Conservation (phyloP, 2,113 vertebrate species). For the Pelmatolapia mariae region DNA sequence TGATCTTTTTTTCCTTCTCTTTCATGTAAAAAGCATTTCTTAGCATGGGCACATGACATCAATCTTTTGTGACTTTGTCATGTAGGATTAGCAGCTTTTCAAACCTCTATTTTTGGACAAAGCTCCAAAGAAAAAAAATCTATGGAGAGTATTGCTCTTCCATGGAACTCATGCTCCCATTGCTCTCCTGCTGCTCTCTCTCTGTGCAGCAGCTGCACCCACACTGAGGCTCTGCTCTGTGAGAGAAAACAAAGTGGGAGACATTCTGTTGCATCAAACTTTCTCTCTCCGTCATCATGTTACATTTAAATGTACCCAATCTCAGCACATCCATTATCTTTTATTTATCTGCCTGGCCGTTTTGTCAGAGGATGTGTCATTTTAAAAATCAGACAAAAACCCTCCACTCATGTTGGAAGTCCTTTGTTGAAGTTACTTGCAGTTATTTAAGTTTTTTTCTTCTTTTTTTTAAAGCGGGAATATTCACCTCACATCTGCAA, state of each 20-base stretch:
- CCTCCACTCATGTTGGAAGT: background rate
- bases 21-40: background rate
- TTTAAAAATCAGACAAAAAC: background rate
- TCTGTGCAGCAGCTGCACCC: background rate
- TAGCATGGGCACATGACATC: background rate
- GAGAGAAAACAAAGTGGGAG: background rate
- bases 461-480: rapidly evolving
- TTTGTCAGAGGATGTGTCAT: background rate
- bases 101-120: background rate
- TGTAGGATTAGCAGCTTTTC: background rate
- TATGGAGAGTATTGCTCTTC: background rate
- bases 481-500: background rate
- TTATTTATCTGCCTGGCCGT: background rate
- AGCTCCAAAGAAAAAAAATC: background rate
- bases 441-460: background rate
- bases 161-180: background rate
- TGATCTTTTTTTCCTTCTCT: background rate
- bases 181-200: background rate
- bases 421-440: background rate
- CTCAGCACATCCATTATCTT: background rate
- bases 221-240: background rate
- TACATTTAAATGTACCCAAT: background rate
- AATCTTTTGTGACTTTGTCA: background rate
- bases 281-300: background rate
- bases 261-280: background rate